These are phyloP conservation scores for Otis tarda DNA, from an alignment of 2,113 vertebrate genomes.

Conservation along the genomic window DNA sequence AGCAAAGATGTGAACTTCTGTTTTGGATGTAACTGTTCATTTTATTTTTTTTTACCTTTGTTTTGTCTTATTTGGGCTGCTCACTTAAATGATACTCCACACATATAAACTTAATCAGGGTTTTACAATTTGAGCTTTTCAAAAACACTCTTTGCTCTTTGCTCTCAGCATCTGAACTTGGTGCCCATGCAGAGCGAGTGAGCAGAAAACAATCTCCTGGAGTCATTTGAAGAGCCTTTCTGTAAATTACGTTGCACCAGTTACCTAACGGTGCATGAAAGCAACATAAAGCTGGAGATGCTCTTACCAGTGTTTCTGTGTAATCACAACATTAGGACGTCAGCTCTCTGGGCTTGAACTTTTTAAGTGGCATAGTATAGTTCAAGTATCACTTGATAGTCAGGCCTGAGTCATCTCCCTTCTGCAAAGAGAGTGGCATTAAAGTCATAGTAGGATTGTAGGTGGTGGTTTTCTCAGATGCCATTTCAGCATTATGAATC, in stretches of 20 bases:
- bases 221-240: constrained; percentile 27
- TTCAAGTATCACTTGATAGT: background rate
- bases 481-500: background rate
- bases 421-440: background rate
- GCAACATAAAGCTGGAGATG: background rate
- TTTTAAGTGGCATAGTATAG: background rate
- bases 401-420: background rate
- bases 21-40: background rate
- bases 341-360: background rate
- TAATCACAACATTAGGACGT: background rate
- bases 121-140: background rate
- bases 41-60: background rate
- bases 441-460: background rate
- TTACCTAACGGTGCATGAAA: constrained; percentile 30
- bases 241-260: constrained; percentile 7
- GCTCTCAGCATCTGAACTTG: background rate
- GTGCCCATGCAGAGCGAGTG: background rate
- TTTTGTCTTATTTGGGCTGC: background rate
- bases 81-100: background rate
- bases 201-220: constrained; percentile 14
- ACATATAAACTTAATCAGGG: background rate
- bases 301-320: background rate
- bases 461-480: background rate
- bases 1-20: background rate
- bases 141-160: background rate